A percentile compares a stretch with the other conserved stretches of the same genome.
phyloP scores from a whole-genome alignment of 2,888 invertebrate genomes.

The Drosophila rellima region DNA sequence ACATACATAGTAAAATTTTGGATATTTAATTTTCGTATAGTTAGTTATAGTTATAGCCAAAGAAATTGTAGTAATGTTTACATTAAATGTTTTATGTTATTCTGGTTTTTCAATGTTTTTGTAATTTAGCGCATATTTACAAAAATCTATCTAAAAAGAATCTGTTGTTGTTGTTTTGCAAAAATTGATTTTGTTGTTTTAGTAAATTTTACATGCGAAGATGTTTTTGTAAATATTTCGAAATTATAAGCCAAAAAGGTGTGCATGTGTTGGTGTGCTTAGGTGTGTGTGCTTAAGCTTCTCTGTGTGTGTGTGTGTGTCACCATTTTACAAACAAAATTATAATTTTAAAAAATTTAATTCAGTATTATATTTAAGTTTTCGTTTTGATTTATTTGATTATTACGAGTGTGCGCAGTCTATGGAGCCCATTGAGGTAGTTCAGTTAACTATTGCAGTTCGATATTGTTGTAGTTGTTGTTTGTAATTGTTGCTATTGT shows the following conservation, averaged over 20 bases:
- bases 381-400: slow-evolving; percentile 22
- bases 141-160: slow-evolving; percentile 84
- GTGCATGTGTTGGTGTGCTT: slow-evolving; percentile 29
- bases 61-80: slow-evolving; percentile 57
- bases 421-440: slow-evolving; percentile 85
- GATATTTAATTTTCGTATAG: slow-evolving; percentile 41
- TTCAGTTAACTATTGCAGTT: slow-evolving; percentile 86
- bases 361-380: slow-evolving; percentile 23
- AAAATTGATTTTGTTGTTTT: slow-evolving; percentile 40
- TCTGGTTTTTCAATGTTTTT: slow-evolving; percentile 44
- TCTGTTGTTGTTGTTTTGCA: slow-evolving; percentile 32
- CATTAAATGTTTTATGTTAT: slow-evolving; percentile 62
- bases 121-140: slow-evolving; percentile 85
- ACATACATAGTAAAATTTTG: slow-evolving; percentile 59
- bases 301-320: slow-evolving; percentile 50
- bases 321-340: slow-evolving; percentile 76
- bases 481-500: slow-evolving; percentile 21
- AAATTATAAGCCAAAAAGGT: slow-evolving; percentile 60
- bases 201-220: slow-evolving; percentile 32
- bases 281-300: slow-evolving; percentile 22
- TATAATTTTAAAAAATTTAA: slow-evolving; percentile 20
- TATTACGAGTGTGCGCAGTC: slow-evolving; percentile 61
- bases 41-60: slow-evolving; percentile 66
- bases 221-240: slow-evolving; percentile 57
- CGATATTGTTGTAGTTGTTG: slow-evolving; percentile 69